Conservation (phyloP, 2,888 invertebrate species). For the Clanis bilineata region DNA sequence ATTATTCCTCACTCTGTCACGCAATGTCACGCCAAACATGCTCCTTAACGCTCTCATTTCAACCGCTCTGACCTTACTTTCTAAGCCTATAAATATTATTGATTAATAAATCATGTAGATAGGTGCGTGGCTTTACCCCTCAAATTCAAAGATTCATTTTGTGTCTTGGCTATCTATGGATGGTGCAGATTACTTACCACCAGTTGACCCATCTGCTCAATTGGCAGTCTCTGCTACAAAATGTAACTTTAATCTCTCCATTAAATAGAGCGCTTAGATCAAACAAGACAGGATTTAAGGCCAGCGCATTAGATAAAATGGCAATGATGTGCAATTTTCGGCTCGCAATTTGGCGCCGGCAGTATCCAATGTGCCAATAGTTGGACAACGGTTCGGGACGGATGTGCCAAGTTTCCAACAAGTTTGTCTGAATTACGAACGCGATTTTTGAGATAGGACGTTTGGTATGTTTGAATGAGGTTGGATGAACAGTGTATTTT, state of each 20-base stretch:
- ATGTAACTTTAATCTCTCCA: not conserved
- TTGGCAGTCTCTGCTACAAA: no score
- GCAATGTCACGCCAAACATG: no score
- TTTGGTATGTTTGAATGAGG: not conserved
- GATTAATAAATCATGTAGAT: no score
- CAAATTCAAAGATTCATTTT: no score
- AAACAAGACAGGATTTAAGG: slow-evolving; percentile 21
- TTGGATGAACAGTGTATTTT: not conserved
- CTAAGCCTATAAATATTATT: no score
- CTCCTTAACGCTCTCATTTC: no score
- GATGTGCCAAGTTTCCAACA: slow-evolving; percentile 36
- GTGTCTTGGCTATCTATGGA: no score
- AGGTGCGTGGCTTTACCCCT: no score
- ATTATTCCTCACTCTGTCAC: no score
- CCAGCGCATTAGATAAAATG: slow-evolving; percentile 38
- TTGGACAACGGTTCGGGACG: slow-evolving; percentile 31
- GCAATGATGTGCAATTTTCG: slow-evolving; percentile 43
- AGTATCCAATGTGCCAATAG: slow-evolving; percentile 35
- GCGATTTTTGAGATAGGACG: slow-evolving; percentile 16
- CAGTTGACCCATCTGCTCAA: no score
- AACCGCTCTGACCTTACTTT: no score
- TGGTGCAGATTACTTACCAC: no score
- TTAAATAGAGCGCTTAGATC: slow-evolving; percentile 1
- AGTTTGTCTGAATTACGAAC: slow-evolving; percentile 31
- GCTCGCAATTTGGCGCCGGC: slow-evolving; percentile 41